phyloP scores from a whole-genome alignment of 1,140 invertebrate species.

The Archivesica marissinica region DNA sequence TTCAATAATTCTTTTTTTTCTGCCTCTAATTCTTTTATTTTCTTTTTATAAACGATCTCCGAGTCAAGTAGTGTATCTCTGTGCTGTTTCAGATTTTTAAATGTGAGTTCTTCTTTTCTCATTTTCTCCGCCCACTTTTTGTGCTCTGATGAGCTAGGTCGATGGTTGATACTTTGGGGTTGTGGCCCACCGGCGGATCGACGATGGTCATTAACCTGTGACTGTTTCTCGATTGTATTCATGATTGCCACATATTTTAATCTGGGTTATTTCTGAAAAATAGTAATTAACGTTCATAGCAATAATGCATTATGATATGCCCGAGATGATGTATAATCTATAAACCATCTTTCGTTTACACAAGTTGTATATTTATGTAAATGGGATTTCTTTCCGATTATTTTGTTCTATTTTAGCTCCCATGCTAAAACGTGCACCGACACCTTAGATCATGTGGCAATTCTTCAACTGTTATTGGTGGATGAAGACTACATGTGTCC shows the following conservation, averaged over 20 bases:
- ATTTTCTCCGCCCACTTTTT: conserved; percentile 1
- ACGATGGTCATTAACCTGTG: neutral
- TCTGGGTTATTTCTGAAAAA: too few relatives aligned
- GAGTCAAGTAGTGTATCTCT: conserved; percentile 29
- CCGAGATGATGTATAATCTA: too few relatives aligned
- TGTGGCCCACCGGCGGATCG: neutral
- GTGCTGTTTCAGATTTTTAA: conserved; percentile 31
- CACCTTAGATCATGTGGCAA: too few relatives aligned
- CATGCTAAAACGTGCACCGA: too few relatives aligned
- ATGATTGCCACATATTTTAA: neutral
- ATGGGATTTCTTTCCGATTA: too few relatives aligned
- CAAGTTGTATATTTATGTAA: too few relatives aligned
- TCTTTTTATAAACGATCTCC: conserved; percentile 35
- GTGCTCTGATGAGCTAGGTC: neutral
- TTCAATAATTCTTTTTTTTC: conserved; percentile 46
- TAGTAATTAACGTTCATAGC: too few relatives aligned
- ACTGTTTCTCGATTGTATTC: conserved; percentile 11
- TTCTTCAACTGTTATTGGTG: too few relatives aligned
- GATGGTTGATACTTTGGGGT: conserved; percentile 27
- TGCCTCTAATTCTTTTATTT: conserved; percentile 35
- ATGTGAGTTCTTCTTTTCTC: neutral
- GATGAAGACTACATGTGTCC: too few relatives aligned
- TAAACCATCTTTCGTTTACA: too few relatives aligned
- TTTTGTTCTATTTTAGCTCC: too few relatives aligned
- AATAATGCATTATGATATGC: too few relatives aligned